Evolutionary conservation across 1,140 invertebrate species (phyloP), one percentile per base, ranked within the genome.

Genomic region (Battus philenor): DNA sequence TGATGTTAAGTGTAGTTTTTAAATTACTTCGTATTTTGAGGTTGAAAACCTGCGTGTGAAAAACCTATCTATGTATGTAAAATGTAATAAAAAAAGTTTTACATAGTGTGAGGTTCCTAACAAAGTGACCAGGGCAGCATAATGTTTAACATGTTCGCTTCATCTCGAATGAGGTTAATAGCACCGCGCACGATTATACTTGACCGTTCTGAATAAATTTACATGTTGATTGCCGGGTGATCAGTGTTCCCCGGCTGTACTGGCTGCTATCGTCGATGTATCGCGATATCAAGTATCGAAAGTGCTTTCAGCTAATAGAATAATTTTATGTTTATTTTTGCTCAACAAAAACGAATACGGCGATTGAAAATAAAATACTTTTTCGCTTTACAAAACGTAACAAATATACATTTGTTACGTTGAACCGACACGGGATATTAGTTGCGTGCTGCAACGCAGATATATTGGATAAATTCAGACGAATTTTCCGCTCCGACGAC

Each of bases 121-220:
- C 18, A 20, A 30, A 30, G 43, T 47, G 53, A 60, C 54, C 62
- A 59, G 64, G 56, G 47, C 32, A 67, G 49, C 61, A 69, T 65
- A 59, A 62, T 66, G 63, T 72, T 61, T 60, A 69, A 65, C 60
- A 64, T 65, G 61, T 63, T 61, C 57, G 58, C 58, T 63, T 68
- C 57, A 61, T 60, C 53, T 59, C 57, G 65, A 77, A 81, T 61
- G 75, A 79, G 75, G 75, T 79, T 81, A 78, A 77, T 77, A 75
- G 68, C 69, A 58, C 68, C 52, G 62, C 58, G 59, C 58, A 52
- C 69, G 69, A 73, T 77, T 77, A 79, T 67, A 72, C 68, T 59
- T n/a, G 69, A 79, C 78, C 67, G 76, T 61, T 73, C 59, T 63
- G 76, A 80, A 80, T 83, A 83, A 69, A 83, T 83, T 83, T 75